phyloP scores from a whole-genome alignment of 35 echinoderm and acorn worm genomes.

The Acanthaster planci region DNA sequence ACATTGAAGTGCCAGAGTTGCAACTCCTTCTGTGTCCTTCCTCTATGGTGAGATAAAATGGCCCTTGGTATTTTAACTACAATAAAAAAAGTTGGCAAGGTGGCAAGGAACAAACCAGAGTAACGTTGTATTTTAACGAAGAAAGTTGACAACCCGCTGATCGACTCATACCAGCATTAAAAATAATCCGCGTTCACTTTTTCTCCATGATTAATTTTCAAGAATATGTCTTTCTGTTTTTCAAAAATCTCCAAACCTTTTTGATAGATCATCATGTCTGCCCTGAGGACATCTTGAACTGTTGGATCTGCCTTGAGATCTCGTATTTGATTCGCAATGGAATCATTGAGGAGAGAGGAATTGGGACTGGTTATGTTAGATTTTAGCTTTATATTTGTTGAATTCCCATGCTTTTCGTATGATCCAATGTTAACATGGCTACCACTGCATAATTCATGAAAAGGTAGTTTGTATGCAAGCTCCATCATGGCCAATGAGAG shows the following conservation, averaged over 20 bases:
- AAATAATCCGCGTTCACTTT: too few relatives aligned
- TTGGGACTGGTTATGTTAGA: background rate
- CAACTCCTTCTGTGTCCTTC: too few relatives aligned
- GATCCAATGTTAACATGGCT: background rate
- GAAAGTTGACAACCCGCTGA: too few relatives aligned
- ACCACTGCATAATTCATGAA: slow-evolving; percentile 24
- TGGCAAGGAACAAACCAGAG: too few relatives aligned
- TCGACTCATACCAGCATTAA: too few relatives aligned
- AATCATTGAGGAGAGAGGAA: background rate
- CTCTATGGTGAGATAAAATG: too few relatives aligned
- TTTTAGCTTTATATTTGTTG: background rate
- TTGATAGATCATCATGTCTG: slow-evolving; percentile 48
- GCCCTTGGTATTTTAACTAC: too few relatives aligned
- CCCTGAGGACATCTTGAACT: slow-evolving; percentile 15
- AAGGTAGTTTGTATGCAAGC: slow-evolving; percentile 40
- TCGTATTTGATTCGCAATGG: background rate
- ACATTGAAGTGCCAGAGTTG: too few relatives aligned
- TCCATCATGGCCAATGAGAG: slow-evolving; percentile 34
- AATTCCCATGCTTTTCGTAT: background rate
- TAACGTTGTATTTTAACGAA: too few relatives aligned
- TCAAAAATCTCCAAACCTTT: slow-evolving; percentile 57
- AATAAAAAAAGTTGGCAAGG: too few relatives aligned
- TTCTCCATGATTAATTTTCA: too few relatives aligned
- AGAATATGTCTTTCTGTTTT: slow-evolving; percentile 32
- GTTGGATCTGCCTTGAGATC: slow-evolving; percentile 2